A percentile compares a stretch with the other conserved stretches of the same genome.
These are phyloP conservation scores for Zonotrichia leucophrys DNA, from an alignment of 2,113 vertebrate genomes.

Conservation along the genomic window DNA sequence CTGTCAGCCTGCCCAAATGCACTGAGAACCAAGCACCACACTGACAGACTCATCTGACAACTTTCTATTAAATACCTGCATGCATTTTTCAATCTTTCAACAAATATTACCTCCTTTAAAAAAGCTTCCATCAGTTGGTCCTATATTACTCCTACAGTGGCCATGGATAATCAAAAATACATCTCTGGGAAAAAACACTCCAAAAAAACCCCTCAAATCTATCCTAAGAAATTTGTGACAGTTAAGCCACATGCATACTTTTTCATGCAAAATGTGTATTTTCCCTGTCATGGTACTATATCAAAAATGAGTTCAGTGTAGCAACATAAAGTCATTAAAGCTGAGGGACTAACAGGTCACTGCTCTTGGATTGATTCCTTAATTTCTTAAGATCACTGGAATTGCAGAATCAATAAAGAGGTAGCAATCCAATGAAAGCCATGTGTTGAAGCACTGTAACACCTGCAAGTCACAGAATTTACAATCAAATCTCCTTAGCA, in stretches of 20 bases:
- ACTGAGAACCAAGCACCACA: neutral
- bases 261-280: neutral
- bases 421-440: neutral
- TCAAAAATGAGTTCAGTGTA: neutral
- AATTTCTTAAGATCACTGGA: neutral
- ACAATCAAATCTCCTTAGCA: neutral
- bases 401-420: neutral
- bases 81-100: neutral
- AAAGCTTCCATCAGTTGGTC: neutral
- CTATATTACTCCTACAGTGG: neutral
- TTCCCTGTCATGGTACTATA: neutral
- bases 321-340: neutral
- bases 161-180: neutral
- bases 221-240: neutral
- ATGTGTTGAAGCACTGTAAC: neutral
- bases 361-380: neutral
- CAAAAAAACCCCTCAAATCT: fast-evolving
- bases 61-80: neutral
- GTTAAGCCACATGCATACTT: neutral
- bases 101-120: neutral
- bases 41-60: neutral
- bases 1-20: neutral
- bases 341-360: neutral
- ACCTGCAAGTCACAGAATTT: neutral
- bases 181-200: neutral